Evolutionary conservation across 92 coral and sea anemone species (phyloP), one percentile per base, ranked within the genome.

Genomic region (Zoanthus sansibaricus): DNA sequence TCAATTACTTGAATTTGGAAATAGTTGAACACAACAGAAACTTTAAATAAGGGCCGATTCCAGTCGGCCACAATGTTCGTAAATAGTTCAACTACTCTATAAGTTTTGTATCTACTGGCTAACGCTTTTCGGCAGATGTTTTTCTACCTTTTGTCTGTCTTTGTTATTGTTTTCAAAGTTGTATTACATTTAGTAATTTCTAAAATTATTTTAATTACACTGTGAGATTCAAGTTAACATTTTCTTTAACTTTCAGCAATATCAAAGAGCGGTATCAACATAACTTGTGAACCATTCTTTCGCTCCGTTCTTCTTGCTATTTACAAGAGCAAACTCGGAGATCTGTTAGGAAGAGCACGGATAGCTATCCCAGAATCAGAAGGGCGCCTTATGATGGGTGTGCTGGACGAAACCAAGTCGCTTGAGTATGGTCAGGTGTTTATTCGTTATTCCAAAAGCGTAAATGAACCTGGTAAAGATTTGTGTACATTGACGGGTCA

Each of bases 281-380:
- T 94, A 72, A 96, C 98, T 21, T 92, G 92, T 44, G 98, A 96
- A 72, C 98, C 98, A 46, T 96, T 93, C 78, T 94, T 94, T 82
- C 94, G 97, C 54, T 96, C 98, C 1, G 42, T 96, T 46, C 94
- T 96, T 1, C 87, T 93, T 71, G 98, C 98, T 33, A 80, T 96
- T 54, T 96, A 96, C 83, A 93, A 92, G 54, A 95, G 98, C 66
- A 95, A 94, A 58, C 87, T 96, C 71, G 90, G 90, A 9, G 98
- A 95, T 67, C 80, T 96, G 47, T 90, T 94, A 17, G 79, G 95
- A 74, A 94, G 92, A 77, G 98, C 98, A 86, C 94, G 98, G 42
- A 96, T 96, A n/a, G 92, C 96, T 54, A 86, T 96, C 84, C 98
- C 98, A 82, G 93, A 91, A 79, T 46, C 95, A 67, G 85, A 93